Conservation (phyloP, 1,140 invertebrate genomes). For the Atta cephalotes region DNA sequence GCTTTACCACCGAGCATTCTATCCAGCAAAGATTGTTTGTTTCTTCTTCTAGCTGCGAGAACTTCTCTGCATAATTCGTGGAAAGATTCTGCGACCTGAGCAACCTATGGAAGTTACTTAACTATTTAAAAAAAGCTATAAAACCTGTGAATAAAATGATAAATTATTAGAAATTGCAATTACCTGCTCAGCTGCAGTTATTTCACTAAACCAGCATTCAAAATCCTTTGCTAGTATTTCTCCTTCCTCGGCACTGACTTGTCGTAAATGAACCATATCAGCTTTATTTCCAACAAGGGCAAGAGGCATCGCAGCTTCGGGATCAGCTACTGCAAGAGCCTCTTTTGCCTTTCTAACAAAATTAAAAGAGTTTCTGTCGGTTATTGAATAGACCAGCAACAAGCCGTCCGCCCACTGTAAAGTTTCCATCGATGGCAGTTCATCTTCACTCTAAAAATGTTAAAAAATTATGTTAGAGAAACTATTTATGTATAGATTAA, state of each 20-base stretch:
- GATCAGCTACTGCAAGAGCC: conserved; percentile 88
- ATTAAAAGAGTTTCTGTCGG: conserved; percentile 94
- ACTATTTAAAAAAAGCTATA: neutral
- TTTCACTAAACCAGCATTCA: conserved; percentile 95
- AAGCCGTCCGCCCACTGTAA: conserved; percentile 96
- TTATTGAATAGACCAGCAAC: conserved; percentile 96
- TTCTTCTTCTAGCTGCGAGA: conserved; percentile 91
- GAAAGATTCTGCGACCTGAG: conserved; percentile 93
- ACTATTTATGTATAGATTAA: neutral
- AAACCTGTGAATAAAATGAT: neutral
- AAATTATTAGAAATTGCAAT: conserved; percentile 57
- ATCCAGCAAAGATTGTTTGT: conserved; percentile 93
- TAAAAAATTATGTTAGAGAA: neutral
- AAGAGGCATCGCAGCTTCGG: conserved; percentile 90
- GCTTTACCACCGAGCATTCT: conserved; percentile 92
- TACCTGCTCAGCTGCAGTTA: conserved; percentile 95
- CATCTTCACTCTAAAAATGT: conserved; percentile 87
- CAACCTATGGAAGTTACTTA: conserved; percentile 74
- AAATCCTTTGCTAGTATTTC: conserved; percentile 95
- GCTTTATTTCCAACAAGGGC: conserved; percentile 95
- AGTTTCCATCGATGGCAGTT: conserved; percentile 91
- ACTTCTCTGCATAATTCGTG: conserved; percentile 94
- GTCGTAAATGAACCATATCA: conserved; percentile 96
- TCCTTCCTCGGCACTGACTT: conserved; percentile 95
- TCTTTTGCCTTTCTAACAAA: conserved; percentile 92